Conservation (phyloP, 2,888 invertebrate genomes). For the Machimus atricapillus region DNA sequence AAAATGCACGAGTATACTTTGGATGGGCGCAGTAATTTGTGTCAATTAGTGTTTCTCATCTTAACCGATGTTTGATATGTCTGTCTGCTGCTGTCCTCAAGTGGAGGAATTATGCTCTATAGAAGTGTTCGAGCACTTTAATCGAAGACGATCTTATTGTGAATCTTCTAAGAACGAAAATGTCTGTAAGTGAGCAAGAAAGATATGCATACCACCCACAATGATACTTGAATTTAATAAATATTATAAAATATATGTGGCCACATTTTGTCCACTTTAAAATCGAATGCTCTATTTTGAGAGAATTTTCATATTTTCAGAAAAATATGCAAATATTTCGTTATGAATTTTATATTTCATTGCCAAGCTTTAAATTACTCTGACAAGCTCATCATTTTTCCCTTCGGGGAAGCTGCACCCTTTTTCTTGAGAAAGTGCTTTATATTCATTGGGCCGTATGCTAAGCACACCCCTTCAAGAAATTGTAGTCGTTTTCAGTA, state of each 20-base stretch:
- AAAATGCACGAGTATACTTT: neutral
- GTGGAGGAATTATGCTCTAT: neutral
- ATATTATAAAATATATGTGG: neutral
- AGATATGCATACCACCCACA: neutral
- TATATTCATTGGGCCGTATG: constrained; percentile 28
- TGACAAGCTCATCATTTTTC: neutral
- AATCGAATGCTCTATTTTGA: neutral
- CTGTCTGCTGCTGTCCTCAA: neutral
- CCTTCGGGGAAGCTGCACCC: neutral
- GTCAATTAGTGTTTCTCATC: constrained; percentile 23
- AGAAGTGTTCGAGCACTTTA: neutral
- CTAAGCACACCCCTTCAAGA: constrained; percentile 18
- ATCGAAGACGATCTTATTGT: neutral
- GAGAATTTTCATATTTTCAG: neutral
- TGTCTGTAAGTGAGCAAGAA: neutral
- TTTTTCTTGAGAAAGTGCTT: constrained; percentile 26
- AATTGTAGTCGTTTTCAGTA: neutral
- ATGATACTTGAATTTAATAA: neutral
- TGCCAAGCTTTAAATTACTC: neutral
- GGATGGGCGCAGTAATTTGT: constrained; percentile 7
- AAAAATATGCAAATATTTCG: neutral
- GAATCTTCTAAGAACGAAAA: neutral
- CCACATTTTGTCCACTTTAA: neutral
- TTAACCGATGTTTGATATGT: constrained; percentile 7
- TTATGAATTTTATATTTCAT: constrained; percentile 9